These are phyloP conservation scores for Coregonus clupeaformis DNA, from an alignment of 2,113 vertebrate species.

Conservation along the genomic window DNA sequence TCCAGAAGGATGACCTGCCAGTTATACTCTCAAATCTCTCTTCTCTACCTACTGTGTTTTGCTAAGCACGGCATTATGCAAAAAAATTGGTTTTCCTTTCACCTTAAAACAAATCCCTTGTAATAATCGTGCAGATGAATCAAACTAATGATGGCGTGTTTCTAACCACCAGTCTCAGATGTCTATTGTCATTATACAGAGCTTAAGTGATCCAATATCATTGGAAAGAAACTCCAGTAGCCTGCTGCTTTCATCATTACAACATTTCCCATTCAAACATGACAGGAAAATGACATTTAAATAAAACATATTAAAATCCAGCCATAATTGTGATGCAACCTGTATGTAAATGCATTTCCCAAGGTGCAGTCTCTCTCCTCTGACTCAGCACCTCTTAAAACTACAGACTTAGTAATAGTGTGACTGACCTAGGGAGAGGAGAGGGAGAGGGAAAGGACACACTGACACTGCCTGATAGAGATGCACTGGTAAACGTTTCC, in stretches of 20 bases:
- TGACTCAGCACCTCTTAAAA: conserved; percentile 45
- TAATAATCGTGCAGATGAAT: too few species aligned
- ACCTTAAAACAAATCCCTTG: too few species aligned
- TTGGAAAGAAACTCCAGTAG: conserved; percentile 37
- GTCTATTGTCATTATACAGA: conserved; percentile 39
- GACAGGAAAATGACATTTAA: conserved; percentile 76
- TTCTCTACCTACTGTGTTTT: too few species aligned
- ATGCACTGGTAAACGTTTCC: neutral
- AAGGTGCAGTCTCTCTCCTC: conserved; percentile 34
- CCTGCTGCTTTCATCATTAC: conserved; percentile 58
- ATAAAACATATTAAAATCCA: conserved; percentile 74
- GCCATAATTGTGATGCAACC: conserved; percentile 69
- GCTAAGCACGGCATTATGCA: too few species aligned
- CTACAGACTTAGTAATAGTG: conserved; percentile 57
- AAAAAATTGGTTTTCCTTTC: too few species aligned
- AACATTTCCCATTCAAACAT: conserved; percentile 78
- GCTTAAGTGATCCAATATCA: conserved; percentile 62
- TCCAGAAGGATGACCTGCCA: too few species aligned
- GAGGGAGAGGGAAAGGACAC: too few species aligned
- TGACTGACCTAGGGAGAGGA: conserved; percentile 15
- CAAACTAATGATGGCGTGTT: conserved; percentile 27
- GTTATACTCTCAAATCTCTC: too few species aligned
- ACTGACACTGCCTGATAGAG: neutral
- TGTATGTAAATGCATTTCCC: conserved; percentile 73
- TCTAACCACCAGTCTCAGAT: conserved; percentile 26